Evolutionary conservation across 1,140 invertebrate genomes (phyloP).

Genomic region (Drosophila subpulchrella): DNA sequence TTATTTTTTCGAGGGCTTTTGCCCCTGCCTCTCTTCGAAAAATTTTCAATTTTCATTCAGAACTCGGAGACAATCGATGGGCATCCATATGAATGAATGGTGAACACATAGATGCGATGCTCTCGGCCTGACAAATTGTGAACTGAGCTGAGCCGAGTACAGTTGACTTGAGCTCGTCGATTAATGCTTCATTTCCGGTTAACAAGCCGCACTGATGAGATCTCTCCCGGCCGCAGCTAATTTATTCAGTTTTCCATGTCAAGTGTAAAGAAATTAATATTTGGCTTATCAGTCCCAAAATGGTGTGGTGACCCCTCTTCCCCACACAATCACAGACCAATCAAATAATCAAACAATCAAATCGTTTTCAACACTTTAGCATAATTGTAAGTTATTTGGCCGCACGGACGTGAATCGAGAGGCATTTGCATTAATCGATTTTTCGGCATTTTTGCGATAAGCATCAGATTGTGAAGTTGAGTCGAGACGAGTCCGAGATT

Average conservation of each 20-base stretch:
- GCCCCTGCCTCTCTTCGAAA: slow-evolving; percentile 5
- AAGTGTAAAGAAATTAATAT: slow-evolving; percentile 80
- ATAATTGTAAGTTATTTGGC: slow-evolving; percentile 78
- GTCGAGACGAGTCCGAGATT: slow-evolving; percentile 16
- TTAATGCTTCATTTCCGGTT: slow-evolving; percentile 73
- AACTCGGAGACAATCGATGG: slow-evolving; percentile 60
- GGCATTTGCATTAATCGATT: slow-evolving; percentile 75
- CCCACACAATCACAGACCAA: slow-evolving; percentile 42
- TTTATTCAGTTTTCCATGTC: slow-evolving; percentile 43
- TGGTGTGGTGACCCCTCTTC: slow-evolving; percentile 11
- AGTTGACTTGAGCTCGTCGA: slow-evolving; percentile 48
- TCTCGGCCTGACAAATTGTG: slow-evolving; percentile 70
- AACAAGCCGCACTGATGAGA: slow-evolving; percentile 9
- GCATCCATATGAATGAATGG: slow-evolving; percentile 36
- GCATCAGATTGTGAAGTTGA: slow-evolving; percentile 33
- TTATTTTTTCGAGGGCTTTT: slow-evolving; percentile 32
- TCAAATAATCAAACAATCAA: slow-evolving; percentile 69
- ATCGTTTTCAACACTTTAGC: slow-evolving; percentile 77
- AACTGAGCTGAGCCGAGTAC: slow-evolving; percentile 26
- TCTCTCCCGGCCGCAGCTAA: slow-evolving; percentile 27
- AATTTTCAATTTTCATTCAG: slow-evolving; percentile 75
- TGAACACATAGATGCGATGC: slow-evolving; percentile 27
- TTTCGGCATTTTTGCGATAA: slow-evolving; percentile 65
- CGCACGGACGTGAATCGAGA: background rate
- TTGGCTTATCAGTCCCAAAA: slow-evolving; percentile 23